Conservation (phyloP, 2,113 vertebrate species). For the Anolis sagrei region DNA sequence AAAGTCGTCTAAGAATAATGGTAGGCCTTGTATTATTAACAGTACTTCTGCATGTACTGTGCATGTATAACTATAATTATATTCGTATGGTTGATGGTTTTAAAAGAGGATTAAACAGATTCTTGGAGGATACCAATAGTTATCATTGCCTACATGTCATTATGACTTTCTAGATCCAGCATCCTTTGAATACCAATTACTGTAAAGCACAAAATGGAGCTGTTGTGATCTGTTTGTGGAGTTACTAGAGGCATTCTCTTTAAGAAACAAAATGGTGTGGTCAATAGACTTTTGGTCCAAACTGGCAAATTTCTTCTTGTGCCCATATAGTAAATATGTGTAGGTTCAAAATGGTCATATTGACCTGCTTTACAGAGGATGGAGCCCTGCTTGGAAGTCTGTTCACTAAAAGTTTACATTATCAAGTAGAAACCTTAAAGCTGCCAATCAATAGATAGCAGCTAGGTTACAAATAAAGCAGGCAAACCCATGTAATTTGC, state of each 20-base stretch:
- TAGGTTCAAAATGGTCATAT: neutral
- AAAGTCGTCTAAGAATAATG: slow-evolving; percentile 41
- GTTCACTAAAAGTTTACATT: neutral
- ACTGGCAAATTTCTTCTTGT: too few species aligned
- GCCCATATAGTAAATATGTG: too few species aligned
- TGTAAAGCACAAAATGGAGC: neutral
- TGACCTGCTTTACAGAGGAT: neutral
- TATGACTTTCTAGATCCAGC: neutral
- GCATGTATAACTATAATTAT: neutral
- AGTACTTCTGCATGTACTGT: neutral
- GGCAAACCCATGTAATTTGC: neutral
- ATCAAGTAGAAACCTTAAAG: neutral
- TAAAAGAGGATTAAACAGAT: too few species aligned
- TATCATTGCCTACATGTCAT: neutral
- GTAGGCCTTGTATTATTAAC: neutral
- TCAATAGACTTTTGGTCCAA: too few species aligned
- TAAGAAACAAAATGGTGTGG: too few species aligned
- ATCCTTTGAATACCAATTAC: neutral
- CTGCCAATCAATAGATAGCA: neutral
- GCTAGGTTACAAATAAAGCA: neutral
- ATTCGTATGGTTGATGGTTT: too few species aligned
- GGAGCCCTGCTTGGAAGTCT: neutral
- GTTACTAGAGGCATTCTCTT: neutral
- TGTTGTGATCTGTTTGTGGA: neutral
- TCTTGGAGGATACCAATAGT: neutral